Evolutionary conservation across 2,888 invertebrate genomes (phyloP).

Genomic region (Neoascia interrupta): DNA sequence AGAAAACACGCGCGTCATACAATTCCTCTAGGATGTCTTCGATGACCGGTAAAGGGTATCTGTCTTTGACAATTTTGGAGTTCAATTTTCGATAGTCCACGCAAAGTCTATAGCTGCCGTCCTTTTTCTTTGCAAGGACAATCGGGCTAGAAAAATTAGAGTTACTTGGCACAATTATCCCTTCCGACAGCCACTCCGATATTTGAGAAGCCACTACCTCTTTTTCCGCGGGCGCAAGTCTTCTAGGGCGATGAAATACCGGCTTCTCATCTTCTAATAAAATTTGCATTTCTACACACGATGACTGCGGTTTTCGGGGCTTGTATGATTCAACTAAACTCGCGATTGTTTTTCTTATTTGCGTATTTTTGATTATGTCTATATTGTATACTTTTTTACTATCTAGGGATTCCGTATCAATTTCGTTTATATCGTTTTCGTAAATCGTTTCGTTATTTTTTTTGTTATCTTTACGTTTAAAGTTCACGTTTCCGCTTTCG

Average conservation of each 20-base stretch:
- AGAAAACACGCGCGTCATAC: slow-evolving; percentile 70
- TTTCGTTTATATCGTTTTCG: too few relatives aligned
- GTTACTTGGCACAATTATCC: not conserved
- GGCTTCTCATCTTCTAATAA: not conserved
- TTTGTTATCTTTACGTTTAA: too few relatives aligned
- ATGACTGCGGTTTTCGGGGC: too few relatives aligned
- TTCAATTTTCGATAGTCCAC: slow-evolving; percentile 74
- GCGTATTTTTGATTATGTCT: too few relatives aligned
- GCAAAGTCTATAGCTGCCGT: slow-evolving; percentile 69
- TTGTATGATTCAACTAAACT: too few relatives aligned
- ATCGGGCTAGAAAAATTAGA: not conserved
- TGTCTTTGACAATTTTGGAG: not conserved
- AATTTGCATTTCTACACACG: too few relatives aligned
- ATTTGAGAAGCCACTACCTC: not conserved
- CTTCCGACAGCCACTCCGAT: not conserved
- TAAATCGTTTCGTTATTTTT: too few relatives aligned
- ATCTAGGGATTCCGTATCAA: too few relatives aligned
- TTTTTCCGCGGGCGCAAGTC: not conserved
- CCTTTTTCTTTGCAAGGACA: slow-evolving; percentile 57
- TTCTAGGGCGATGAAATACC: not conserved
- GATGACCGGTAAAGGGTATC: slow-evolving; percentile 66
- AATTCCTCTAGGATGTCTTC: slow-evolving; percentile 51
- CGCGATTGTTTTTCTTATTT: too few relatives aligned
- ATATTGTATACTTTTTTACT: too few relatives aligned
- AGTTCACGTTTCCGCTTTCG: too few relatives aligned